Conservation (phyloP, 2,888 invertebrate genomes). For the Chymomyza fuscimana region DNA sequence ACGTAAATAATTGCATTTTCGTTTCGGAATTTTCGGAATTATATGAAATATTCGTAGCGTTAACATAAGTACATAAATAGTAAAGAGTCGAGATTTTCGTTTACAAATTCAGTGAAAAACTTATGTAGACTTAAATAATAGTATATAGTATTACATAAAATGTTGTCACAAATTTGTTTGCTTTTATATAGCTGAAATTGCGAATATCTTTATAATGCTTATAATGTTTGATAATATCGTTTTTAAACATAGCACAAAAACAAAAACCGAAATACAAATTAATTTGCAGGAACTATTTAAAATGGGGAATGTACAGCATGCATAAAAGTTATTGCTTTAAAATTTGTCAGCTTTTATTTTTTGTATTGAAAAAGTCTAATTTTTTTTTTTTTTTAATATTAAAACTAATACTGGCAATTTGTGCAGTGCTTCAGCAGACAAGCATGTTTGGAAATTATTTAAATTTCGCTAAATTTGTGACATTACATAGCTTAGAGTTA, state of each 20-base stretch:
- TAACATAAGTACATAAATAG: background rate
- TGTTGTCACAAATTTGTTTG: no score
- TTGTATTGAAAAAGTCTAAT: no score
- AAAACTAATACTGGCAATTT: background rate
- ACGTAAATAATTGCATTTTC: background rate
- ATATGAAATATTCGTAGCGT: background rate
- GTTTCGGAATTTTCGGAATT: background rate
- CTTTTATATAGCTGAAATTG: no score
- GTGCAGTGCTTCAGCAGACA: background rate
- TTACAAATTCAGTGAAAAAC: background rate
- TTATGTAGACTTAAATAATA: background rate
- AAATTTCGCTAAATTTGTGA: constrained; percentile 20
- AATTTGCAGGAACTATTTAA: background rate
- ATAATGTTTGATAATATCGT: no score
- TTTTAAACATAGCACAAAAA: background rate
- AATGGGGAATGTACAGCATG: background rate
- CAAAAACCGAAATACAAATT: background rate
- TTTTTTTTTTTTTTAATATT: background rate
- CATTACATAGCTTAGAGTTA: background rate
- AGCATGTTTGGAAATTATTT: constrained; percentile 12
- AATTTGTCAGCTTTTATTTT: no score
- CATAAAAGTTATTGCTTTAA: background rate
- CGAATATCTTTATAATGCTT: no score
- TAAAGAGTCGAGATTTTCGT: constrained; percentile 3
- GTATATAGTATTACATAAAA: background rate